Percentiles rank a stretch among this genome's conserved stretches.
These are phyloP conservation scores for Pitangus sulphuratus DNA, from an alignment of 2,797 vertebrate genomes.

Conservation along the genomic window DNA sequence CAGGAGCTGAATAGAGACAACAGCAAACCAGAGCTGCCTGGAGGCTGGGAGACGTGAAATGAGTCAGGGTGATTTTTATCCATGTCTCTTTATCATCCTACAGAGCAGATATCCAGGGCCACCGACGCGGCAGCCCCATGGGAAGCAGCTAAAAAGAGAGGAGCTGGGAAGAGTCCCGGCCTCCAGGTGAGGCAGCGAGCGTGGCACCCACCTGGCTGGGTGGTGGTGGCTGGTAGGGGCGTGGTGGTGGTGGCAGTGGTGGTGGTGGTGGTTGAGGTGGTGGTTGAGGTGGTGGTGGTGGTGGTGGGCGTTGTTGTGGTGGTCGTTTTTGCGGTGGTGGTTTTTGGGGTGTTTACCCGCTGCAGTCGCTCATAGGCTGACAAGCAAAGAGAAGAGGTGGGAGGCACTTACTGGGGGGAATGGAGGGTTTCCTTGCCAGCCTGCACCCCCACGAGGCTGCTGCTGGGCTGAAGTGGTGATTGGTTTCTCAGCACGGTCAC, in stretches of 20 bases:
- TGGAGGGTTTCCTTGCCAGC: not conserved
- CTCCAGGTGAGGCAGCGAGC: not conserved
- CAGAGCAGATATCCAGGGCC: not conserved
- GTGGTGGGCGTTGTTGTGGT: not conserved
- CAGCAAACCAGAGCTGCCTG: not conserved
- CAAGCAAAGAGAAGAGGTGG: constrained; percentile 46
- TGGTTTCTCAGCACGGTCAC: not conserved
- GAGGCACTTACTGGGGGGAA: not conserved
- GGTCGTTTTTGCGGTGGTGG: not conserved
- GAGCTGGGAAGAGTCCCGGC: not conserved
- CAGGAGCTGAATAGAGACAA: fast-evolving
- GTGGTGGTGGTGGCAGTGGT: not conserved
- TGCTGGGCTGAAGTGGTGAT: constrained; percentile 4
- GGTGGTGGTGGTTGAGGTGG: not conserved
- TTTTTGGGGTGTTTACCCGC: not conserved
- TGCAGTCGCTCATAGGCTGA: constrained; percentile 24
- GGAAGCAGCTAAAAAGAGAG: not conserved
- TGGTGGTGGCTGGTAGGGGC: not conserved
- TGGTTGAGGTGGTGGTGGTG: not conserved
- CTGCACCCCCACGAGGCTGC: not conserved
- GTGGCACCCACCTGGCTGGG: constrained; percentile 74
- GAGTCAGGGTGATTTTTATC: constrained; percentile 53
- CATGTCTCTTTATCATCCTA: constrained; percentile 21
- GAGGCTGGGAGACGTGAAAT: not conserved
- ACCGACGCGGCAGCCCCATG: fast-evolving